These are phyloP conservation scores for Enteromius afrohamiltoni DNA, from an alignment of 2,797 vertebrate species.

Conservation along the genomic window DNA sequence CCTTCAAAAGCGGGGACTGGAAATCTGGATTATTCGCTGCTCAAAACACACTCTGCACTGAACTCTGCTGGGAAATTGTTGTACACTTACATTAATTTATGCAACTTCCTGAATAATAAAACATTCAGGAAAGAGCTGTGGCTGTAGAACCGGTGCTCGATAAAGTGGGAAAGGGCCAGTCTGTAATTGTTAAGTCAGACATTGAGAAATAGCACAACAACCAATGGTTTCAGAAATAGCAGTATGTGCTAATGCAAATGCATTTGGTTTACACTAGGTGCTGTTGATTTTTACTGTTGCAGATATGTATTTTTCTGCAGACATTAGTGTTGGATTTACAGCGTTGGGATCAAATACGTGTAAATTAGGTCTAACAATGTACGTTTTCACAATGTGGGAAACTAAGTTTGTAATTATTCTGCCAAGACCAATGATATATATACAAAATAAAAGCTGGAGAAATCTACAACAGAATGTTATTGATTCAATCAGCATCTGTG, in stretches of 20 bases:
- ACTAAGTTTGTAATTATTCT: slow-evolving; percentile 16
- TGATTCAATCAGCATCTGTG: slow-evolving; percentile 65
- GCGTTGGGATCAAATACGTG: neutral
- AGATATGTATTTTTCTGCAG: neutral
- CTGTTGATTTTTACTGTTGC: neutral
- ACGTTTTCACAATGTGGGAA: neutral
- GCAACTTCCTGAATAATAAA: neutral
- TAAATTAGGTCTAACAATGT: neutral
- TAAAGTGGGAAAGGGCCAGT: neutral
- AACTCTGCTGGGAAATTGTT: slow-evolving; percentile 8
- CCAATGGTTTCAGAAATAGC: neutral
- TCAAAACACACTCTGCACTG: slow-evolving; percentile 19
- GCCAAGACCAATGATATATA: neutral
- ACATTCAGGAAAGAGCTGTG: slow-evolving; percentile 4
- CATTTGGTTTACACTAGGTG: neutral
- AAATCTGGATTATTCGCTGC: slow-evolving; percentile 40
- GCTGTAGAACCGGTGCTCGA: neutral
- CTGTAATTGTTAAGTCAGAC: neutral
- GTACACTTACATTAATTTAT: slow-evolving; percentile 3
- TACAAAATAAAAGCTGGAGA: neutral
- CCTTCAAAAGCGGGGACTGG: slow-evolving; percentile 39
- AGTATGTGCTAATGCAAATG: neutral
- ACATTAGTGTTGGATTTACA: slow-evolving; percentile 3
- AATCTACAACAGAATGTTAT: slow-evolving; percentile 54
- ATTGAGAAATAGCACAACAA: neutral